These are phyloP conservation scores for Meteorus sp. DNA, from an alignment of 1,140 invertebrate genomes.

Conservation along the genomic window DNA sequence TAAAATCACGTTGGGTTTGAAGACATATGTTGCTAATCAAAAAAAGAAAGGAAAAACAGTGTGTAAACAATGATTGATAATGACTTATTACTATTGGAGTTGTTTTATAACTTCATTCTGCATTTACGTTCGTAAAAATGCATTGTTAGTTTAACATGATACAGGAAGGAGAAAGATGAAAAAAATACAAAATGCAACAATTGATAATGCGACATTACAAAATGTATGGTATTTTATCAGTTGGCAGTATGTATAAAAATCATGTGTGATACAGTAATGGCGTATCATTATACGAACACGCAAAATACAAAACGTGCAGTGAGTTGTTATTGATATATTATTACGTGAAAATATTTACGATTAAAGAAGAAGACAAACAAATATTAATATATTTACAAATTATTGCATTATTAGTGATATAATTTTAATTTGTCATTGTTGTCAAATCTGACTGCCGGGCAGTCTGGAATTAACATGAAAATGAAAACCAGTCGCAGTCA, in stretches of 20 bases:
- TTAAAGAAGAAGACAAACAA: too few relatives aligned
- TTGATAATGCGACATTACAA: slow-evolving; percentile 50
- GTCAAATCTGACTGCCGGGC: slow-evolving; percentile 53
- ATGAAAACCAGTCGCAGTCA: slow-evolving; percentile 37
- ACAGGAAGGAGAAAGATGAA: slow-evolving; percentile 28
- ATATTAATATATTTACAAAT: slow-evolving; percentile 56
- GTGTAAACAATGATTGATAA: not conserved
- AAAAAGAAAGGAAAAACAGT: not conserved
- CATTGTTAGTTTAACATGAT: not conserved
- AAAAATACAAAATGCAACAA: slow-evolving; percentile 27
- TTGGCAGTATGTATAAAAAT: slow-evolving; percentile 24
- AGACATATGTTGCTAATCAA: too few relatives aligned
- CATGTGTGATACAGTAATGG: slow-evolving; percentile 31
- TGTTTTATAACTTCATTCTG: not conserved
- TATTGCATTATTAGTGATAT: slow-evolving; percentile 55
- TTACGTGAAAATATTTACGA: slow-evolving; percentile 54
- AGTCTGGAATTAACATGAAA: slow-evolving; percentile 46
- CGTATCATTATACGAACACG: slow-evolving; percentile 38
- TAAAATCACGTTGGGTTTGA: too few relatives aligned
- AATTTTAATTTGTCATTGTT: slow-evolving; percentile 53
- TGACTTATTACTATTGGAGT: not conserved
- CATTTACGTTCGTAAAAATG: slow-evolving; percentile 12
- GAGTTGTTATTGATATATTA: slow-evolving; percentile 56
- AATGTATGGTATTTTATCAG: slow-evolving; percentile 55
- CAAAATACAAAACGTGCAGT: slow-evolving; percentile 31